Conservation (phyloP, 2,797 vertebrate species). For the Danio jaintianensis region DNA sequence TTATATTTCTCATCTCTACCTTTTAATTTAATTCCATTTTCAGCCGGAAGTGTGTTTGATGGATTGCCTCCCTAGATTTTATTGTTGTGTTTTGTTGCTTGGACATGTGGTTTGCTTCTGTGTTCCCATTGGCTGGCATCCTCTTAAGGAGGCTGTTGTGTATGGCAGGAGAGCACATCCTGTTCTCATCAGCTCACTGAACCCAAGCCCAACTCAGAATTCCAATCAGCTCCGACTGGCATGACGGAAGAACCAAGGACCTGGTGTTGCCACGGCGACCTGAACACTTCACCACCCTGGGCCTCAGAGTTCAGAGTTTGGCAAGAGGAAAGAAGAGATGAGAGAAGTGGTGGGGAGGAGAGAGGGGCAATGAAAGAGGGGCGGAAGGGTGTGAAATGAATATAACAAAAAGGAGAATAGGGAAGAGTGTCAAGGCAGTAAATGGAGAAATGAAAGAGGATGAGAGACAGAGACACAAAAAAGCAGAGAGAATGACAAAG, state of each 20-base stretch:
- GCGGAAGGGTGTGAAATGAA: constrained; percentile 9
- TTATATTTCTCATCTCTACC: too few relatives aligned
- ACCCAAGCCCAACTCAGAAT: constrained; percentile 46
- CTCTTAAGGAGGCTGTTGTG: constrained; percentile 20
- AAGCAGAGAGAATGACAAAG: not conserved
- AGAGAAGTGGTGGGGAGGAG: constrained; percentile 1
- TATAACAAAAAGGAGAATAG: constrained; percentile 4
- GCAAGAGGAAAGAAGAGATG: constrained; percentile 11
- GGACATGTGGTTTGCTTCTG: constrained; percentile 11
- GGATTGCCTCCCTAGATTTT: not conserved
- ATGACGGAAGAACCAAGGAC: constrained; percentile 44
- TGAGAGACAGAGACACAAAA: constrained; percentile 4
- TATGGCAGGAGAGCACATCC: constrained; percentile 52
- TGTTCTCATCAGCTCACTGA: constrained; percentile 57
- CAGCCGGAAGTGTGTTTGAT: not conserved
- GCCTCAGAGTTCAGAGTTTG: constrained; percentile 5
- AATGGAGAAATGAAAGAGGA: constrained; percentile 15
- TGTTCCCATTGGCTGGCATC: constrained; percentile 22
- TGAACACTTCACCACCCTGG: constrained; percentile 19
- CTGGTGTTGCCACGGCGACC: constrained; percentile 55
- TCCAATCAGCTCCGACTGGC: constrained; percentile 56
- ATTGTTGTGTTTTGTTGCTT: constrained; percentile 7
- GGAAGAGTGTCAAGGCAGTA: constrained; percentile 6
- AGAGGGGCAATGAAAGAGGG: constrained; percentile 1
- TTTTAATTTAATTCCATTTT: not conserved